These are phyloP conservation scores for Drosophila cyrtoloma DNA, from an alignment of 2,888 invertebrate species.

Conservation along the genomic window DNA sequence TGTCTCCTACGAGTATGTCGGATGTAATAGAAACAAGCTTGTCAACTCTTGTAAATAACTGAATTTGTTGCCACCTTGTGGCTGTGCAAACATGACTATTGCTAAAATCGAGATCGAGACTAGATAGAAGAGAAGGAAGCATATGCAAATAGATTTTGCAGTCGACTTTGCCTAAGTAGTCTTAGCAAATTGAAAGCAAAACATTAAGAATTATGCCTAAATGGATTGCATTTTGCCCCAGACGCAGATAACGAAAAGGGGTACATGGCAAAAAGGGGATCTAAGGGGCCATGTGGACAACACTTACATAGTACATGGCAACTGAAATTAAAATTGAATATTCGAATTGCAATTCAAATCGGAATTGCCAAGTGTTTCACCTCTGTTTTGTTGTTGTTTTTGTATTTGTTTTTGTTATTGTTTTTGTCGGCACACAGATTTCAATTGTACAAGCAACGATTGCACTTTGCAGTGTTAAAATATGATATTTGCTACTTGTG, in stretches of 20 bases:
- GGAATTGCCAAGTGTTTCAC: conserved; percentile 1
- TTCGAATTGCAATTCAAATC: conserved; percentile 29
- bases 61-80: conserved; percentile 66
- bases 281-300: conserved; percentile 60
- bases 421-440: conserved; percentile 75
- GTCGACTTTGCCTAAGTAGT: conserved; percentile 63
- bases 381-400: conserved; percentile 9
- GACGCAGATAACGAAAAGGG: background rate
- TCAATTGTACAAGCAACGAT: conserved; percentile 56
- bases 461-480: conserved; percentile 26
- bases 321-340: conserved; percentile 52
- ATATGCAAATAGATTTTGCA: conserved; percentile 70
- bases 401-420: background rate
- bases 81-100: conserved; percentile 7
- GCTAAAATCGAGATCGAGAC: background rate
- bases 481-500: conserved; percentile 37
- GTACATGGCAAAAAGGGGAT: background rate
- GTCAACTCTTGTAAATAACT: conserved; percentile 62
- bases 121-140: background rate
- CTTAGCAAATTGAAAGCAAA: conserved; percentile 78
- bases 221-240: conserved; percentile 49
- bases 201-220: conserved; percentile 80
- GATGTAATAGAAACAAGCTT: conserved; percentile 49
- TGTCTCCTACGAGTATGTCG: conserved; percentile 14
- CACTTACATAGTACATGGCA: conserved; percentile 58